phyloP scores from a whole-genome alignment of 2,888 invertebrate genomes.

The Melipona bicolor region DNA sequence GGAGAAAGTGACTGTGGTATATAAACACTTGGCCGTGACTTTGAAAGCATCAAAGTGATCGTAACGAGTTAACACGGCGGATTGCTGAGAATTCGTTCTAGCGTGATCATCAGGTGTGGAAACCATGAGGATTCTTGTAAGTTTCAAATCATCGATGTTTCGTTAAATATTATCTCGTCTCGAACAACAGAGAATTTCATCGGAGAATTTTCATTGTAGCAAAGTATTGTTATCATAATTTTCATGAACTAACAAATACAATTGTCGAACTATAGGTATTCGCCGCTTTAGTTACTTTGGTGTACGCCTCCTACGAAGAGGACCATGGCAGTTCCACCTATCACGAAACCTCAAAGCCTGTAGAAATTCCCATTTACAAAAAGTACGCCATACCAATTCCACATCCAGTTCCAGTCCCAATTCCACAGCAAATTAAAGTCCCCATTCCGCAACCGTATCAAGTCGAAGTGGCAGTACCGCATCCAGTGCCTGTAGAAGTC shows the following conservation, averaged over 20 bases:
- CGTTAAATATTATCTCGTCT: neutral
- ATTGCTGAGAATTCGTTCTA: conserved; percentile 58
- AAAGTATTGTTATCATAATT: neutral
- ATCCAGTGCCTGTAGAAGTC: conserved; percentile 84
- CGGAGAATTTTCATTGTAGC: neutral
- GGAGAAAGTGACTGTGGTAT: conserved; percentile 82
- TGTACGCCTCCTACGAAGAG: conserved; percentile 75
- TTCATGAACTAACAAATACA: neutral
- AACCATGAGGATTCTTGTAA: conserved; percentile 78
- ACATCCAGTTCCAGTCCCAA: conserved; percentile 86
- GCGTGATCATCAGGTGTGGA: conserved; percentile 31
- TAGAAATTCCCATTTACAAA: conserved; percentile 81
- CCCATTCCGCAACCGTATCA: conserved; percentile 87
- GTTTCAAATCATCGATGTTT: conserved; percentile 46
- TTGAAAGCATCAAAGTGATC: conserved; percentile 79
- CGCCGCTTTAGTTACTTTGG: conserved; percentile 66
- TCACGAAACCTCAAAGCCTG: conserved; percentile 80
- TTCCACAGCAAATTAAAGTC: conserved; percentile 86
- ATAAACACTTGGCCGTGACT: conserved; percentile 83
- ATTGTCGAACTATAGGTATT: conserved; percentile 70
- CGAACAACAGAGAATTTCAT: no score
- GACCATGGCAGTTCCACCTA: conserved; percentile 77
- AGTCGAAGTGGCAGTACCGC: conserved; percentile 84
- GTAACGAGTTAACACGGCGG: conserved; percentile 60
- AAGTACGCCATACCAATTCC: conserved; percentile 86